These are phyloP conservation scores for Subanguina moxae DNA, from an alignment of 1,140 invertebrate species.

Conservation along the genomic window DNA sequence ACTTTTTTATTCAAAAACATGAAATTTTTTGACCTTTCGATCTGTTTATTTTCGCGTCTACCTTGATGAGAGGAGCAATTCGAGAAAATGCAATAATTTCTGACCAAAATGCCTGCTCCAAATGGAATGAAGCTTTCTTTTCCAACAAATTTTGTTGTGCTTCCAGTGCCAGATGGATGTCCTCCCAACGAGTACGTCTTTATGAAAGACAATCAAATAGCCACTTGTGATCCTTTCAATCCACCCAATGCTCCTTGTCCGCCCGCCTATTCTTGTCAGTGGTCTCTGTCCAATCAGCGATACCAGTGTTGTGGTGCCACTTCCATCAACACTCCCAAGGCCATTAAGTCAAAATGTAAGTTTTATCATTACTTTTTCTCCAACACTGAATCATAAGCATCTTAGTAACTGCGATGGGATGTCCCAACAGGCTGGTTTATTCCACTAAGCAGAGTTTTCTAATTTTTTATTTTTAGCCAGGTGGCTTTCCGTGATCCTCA, in stretches of 20 bases:
- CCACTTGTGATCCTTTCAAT: conserved; percentile 58
- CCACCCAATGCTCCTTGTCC: conserved; percentile 58
- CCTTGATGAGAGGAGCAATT: no score
- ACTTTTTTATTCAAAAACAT: no score
- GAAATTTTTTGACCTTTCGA: no score
- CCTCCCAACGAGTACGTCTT: conserved; percentile 58
- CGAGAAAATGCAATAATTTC: no score
- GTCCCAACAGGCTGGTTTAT: conserved; percentile 11
- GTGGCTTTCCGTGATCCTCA: conserved; percentile 53
- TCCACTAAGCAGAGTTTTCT: not conserved
- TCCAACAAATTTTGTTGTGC: no score
- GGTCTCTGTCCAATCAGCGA: conserved; percentile 57
- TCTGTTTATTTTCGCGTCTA: no score
- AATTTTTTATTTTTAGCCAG: conserved; percentile 42
- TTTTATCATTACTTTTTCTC: not conserved
- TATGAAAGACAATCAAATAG: conserved; percentile 59
- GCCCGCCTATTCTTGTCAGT: conserved; percentile 55
- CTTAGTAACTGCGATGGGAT: conserved; percentile 25
- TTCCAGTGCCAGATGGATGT: conserved; percentile 51
- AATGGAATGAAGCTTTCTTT: no score
- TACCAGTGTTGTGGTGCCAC: conserved; percentile 58
- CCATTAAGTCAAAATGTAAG: conserved; percentile 35
- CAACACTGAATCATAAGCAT: conserved; percentile 2
- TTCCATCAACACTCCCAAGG: conserved; percentile 54
- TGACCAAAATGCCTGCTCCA: no score